Conservation (phyloP, 2,797 vertebrate species). For the Myotis findleyi region DNA sequence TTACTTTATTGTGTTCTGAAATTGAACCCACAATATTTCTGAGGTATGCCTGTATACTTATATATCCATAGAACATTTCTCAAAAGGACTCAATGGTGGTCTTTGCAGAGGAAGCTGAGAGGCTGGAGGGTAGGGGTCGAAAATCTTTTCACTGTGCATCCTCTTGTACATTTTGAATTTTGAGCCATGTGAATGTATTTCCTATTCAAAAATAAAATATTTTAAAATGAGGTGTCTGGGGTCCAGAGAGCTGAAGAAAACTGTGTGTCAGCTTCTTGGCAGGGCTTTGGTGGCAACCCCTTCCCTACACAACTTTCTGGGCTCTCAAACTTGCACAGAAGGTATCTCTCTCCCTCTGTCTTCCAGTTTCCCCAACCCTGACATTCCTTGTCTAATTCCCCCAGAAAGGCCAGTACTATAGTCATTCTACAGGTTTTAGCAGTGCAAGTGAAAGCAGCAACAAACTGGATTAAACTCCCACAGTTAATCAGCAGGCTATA, state of each 20-base stretch:
- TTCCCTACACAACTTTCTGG: constrained; percentile 3
- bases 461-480: neutral
- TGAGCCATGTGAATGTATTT: constrained; percentile 12
- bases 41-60: neutral
- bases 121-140: neutral
- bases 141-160: neutral
- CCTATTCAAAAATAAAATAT: constrained; percentile 32
- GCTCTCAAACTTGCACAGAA: constrained; percentile 8
- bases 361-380: neutral
- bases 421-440: constrained; percentile 3
- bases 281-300: neutral
- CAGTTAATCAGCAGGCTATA: neutral
- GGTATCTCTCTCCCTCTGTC: neutral
- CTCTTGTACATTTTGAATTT: constrained; percentile 31
- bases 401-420: neutral
- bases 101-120: neutral
- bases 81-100: neutral
- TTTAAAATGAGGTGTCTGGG: neutral
- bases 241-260: constrained; percentile 1
- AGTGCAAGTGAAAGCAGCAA: constrained; percentile 34
- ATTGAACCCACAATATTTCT: neutral
- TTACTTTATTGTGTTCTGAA: neutral
- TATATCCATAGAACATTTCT: constrained; percentile 25
- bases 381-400: neutral
- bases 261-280: neutral